phyloP scores from a whole-genome alignment of 2,113 vertebrate species.

The Glareola pratincola region DNA sequence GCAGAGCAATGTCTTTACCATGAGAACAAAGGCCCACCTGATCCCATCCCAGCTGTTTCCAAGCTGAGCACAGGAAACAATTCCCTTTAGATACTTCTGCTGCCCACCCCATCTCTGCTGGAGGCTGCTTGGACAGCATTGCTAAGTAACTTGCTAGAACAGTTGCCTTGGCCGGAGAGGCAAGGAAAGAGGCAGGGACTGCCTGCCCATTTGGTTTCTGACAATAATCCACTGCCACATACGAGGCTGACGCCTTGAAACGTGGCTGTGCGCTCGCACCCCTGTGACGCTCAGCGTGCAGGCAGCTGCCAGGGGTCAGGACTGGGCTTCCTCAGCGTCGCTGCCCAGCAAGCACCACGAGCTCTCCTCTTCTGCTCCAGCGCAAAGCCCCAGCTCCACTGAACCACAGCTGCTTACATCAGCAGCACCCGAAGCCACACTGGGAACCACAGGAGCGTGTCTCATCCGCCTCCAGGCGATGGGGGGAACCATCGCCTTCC shows the following conservation, averaged over 20 bases:
- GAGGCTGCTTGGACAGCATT: background rate
- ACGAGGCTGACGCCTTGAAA: accelerated
- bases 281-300: background rate
- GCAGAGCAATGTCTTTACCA: background rate
- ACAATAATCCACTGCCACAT: background rate
- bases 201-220: background rate
- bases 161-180: background rate
- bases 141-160: background rate
- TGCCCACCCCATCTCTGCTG: background rate
- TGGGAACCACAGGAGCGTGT: accelerated
- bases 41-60: background rate
- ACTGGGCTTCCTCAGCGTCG: background rate
- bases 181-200: background rate
- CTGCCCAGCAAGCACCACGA: background rate
- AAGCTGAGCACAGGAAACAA: background rate
- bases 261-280: background rate
- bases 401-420: background rate
- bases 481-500: background rate
- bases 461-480: accelerated
- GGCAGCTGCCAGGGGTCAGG: background rate
- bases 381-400: background rate
- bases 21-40: background rate
- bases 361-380: background rate
- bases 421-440: background rate
- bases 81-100: background rate